phyloP scores from a whole-genome alignment of 53 echinoderm and acorn worm genomes.

The Antedon mediterranea region DNA sequence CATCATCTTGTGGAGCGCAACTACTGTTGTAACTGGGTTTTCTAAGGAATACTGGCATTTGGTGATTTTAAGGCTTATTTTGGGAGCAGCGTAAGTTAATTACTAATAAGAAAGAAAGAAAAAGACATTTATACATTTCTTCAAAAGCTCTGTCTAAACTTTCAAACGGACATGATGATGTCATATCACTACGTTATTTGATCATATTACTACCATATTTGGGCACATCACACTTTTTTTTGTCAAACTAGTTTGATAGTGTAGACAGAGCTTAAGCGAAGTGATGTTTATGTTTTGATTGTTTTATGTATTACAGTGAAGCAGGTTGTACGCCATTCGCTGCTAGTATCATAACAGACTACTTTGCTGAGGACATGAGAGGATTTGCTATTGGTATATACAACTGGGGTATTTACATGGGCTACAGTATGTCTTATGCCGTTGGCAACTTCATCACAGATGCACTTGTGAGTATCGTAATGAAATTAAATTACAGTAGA shows the following conservation, averaged over 20 bases:
- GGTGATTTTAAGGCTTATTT: constrained; percentile 41
- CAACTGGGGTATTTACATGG: constrained; percentile 66
- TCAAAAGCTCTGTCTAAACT: too few relatives aligned
- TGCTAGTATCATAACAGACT: constrained; percentile 56
- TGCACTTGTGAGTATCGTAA: constrained; percentile 41
- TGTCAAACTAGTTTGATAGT: too few relatives aligned
- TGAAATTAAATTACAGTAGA: too few relatives aligned
- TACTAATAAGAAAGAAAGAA: background rate
- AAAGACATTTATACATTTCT: too few relatives aligned
- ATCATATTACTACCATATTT: too few relatives aligned
- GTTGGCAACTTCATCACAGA: constrained; percentile 63
- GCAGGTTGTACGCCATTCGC: constrained; percentile 80
- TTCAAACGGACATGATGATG: too few relatives aligned
- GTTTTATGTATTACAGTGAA: constrained; percentile 34
- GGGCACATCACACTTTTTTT: too few relatives aligned
- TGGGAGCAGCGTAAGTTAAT: constrained; percentile 50
- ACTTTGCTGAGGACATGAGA: constrained; percentile 31
- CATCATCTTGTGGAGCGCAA: constrained; percentile 49
- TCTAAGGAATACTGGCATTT: constrained; percentile 68
- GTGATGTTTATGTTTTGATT: too few relatives aligned
- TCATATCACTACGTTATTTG: too few relatives aligned
- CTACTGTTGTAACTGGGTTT: constrained; percentile 58
- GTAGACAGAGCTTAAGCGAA: too few relatives aligned
- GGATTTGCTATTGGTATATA: constrained; percentile 53
- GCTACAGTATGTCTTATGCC: constrained; percentile 69